Evolutionary conservation across 2,888 invertebrate species (phyloP).

Genomic region (Drosophila seclusa): DNA sequence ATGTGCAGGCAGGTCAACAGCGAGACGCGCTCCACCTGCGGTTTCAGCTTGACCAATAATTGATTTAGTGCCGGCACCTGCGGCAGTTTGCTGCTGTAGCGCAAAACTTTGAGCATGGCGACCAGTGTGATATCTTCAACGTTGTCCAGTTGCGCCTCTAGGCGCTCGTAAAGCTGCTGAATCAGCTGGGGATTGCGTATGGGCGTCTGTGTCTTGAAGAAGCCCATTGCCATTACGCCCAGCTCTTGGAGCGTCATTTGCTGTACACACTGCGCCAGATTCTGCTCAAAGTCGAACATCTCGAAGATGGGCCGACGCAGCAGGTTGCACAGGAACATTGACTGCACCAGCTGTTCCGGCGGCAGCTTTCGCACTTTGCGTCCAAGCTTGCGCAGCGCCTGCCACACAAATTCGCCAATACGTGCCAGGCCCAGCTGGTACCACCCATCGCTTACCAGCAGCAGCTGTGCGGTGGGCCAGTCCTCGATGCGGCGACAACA

Average conservation of each 20-base stretch:
- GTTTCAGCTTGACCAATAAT: slow-evolving; percentile 86
- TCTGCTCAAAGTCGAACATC: slow-evolving; percentile 89
- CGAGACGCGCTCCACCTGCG: slow-evolving; percentile 87
- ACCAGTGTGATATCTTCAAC: slow-evolving; percentile 89
- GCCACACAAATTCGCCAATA: slow-evolving; percentile 86
- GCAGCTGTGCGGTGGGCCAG: slow-evolving; percentile 86
- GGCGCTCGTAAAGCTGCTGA: slow-evolving; percentile 86
- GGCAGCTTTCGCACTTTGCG: slow-evolving; percentile 87
- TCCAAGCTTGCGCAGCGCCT: slow-evolving; percentile 86
- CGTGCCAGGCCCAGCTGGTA: slow-evolving; percentile 87
- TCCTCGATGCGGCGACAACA: slow-evolving; percentile 86
- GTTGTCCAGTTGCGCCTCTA: slow-evolving; percentile 86
- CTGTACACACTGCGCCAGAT: slow-evolving; percentile 86
- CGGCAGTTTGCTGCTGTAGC: slow-evolving; percentile 86
- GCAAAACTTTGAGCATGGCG: slow-evolving; percentile 87
- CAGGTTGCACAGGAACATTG: slow-evolving; percentile 89
- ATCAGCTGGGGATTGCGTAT: slow-evolving; percentile 86
- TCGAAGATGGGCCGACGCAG: slow-evolving; percentile 86
- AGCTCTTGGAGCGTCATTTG: slow-evolving; percentile 88
- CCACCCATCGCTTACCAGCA: slow-evolving; percentile 88
- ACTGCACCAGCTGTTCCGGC: slow-evolving; percentile 88
- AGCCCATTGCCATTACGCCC: slow-evolving; percentile 90
- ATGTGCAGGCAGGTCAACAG: slow-evolving; percentile 88
- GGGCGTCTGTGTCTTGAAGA: slow-evolving; percentile 90
- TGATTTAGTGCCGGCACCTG: slow-evolving; percentile 85